Percentiles rank a stretch among this genome's conserved stretches.
Conservation (phyloP, 2,797 vertebrate genomes). For the Myotis myotis region DNA sequence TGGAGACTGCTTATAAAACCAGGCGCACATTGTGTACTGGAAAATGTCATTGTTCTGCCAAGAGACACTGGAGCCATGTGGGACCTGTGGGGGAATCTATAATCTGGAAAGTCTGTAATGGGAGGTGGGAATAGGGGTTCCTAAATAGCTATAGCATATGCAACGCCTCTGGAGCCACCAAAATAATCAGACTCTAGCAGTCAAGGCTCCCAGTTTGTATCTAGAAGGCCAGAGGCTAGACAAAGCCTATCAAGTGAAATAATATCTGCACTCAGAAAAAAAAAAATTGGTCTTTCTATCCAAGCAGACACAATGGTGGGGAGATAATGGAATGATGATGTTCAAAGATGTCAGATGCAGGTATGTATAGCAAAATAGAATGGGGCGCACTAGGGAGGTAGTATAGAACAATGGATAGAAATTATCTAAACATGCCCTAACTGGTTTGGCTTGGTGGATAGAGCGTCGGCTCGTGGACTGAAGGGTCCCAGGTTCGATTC, state of each 20-base stretch:
- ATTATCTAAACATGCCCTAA: neutral
- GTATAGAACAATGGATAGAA: neutral
- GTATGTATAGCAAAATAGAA: neutral
- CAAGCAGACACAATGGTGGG: neutral
- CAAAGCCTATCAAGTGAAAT: neutral
- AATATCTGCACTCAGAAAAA: neutral
- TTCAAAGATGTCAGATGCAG: neutral
- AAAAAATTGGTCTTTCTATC: neutral
- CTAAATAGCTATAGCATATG: neutral
- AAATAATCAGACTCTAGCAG: neutral
- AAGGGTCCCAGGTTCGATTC: too few species aligned
- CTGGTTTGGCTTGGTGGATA: too few species aligned
- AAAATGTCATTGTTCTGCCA: constrained; percentile 50
- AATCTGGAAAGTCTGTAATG: constrained; percentile 9
- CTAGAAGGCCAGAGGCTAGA: neutral
- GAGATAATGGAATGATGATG: neutral
- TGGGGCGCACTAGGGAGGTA: neutral
- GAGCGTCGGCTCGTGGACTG: too few species aligned
- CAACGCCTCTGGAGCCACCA: neutral
- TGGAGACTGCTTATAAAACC: constrained; percentile 41
- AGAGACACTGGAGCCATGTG: neutral
- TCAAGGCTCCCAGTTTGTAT: neutral
- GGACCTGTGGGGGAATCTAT: neutral
- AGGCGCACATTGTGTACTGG: constrained; percentile 13
- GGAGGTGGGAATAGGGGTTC: neutral